phyloP scores from a whole-genome alignment of 2,113 vertebrate species.

The Caranx melampygus region DNA sequence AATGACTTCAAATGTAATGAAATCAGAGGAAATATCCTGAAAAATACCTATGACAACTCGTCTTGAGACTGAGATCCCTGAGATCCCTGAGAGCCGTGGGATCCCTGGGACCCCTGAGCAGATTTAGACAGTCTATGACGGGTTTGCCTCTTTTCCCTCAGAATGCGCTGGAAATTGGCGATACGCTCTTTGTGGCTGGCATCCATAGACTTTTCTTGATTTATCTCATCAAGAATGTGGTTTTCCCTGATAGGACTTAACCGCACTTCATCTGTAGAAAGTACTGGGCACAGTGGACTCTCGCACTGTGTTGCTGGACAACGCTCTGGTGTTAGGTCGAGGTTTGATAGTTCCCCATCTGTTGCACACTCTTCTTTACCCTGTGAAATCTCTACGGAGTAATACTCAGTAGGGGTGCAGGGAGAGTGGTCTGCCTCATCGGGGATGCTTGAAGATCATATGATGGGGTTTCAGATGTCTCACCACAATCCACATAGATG shows the following conservation, averaged over 20 bases:
- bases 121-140: slow-evolving; percentile 88
- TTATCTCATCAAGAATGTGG: slow-evolving; percentile 31
- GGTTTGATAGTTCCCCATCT: slow-evolving; percentile 55
- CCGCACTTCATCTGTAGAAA: slow-evolving; percentile 38
- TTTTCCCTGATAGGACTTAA: slow-evolving; percentile 74
- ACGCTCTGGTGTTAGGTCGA: slow-evolving; percentile 53
- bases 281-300: slow-evolving; percentile 10
- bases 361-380: slow-evolving; percentile 46
- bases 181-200: slow-evolving; percentile 92
- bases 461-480: slow-evolving; percentile 31
- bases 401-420: slow-evolving; percentile 51
- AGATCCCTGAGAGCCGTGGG: slow-evolving; percentile 86
- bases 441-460: slow-evolving; percentile 46
- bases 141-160: slow-evolving; percentile 91
- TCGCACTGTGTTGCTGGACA: slow-evolving; percentile 29
- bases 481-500: slow-evolving; percentile 44
- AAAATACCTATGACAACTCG: slow-evolving; percentile 89
- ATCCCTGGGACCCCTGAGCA: slow-evolving; percentile 85
- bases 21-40: slow-evolving; percentile 55
- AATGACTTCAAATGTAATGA: background rate
- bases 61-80: slow-evolving; percentile 86
- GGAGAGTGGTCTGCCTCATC: slow-evolving; percentile 43
- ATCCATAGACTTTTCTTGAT: slow-evolving; percentile 68
- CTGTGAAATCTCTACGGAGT: slow-evolving; percentile 50
- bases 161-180: slow-evolving; percentile 92